Base-by-base conservation (phyloP, 2,113 vertebrate genomes). In the Mystacornis crossleyi region DNA sequence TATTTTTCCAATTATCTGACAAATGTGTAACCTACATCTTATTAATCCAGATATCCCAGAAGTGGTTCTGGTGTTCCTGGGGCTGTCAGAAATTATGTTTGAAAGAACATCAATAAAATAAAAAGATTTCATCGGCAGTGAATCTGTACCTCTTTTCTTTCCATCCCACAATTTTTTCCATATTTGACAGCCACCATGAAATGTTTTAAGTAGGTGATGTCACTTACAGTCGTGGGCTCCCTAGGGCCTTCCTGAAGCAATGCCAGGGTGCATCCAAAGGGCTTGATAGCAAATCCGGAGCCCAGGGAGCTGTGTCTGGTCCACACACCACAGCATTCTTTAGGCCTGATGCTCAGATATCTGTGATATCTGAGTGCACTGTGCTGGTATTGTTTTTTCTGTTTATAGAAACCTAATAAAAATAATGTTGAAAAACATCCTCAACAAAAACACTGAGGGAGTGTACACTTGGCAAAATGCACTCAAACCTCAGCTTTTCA, bases 361-460 rank as follows among this genome's bases (percentile, higher is more conserved):
- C 61, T 77, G 6, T 57, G 79, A 48, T 69, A 90, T 71, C 58
- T 57, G 42, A 61, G 42, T 4, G 20, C 12, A 20, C 47, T 83
- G 43, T 93, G 34, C 62, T 81, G 51, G 14, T 73, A 83, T 51
- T 82, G 58, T 47, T 43, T 85, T 74, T 71, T 83, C 64, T 92
- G 71, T 78, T 93, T 96, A 73, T 51, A 94, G 81, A 94, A 96
- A 66, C 28, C 14, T 82, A 73, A 90, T 71, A 66, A 81, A 89
- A 90, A 70, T 61, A 89, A 69, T 73, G 16, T 86, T 36, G 58
- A 88, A 84, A 55, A 64, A 28, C 78, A 64, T 78, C 60, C 67
- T 83, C 26, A 81, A 13, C 11, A 54, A 65, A 82, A 65, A 1
- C 58, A 62, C 19, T 3, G 12, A 66, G 89, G 29, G 42, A 78